Conservation (phyloP, 2,797 vertebrate species). For the Basileuterus tristriatus region DNA sequence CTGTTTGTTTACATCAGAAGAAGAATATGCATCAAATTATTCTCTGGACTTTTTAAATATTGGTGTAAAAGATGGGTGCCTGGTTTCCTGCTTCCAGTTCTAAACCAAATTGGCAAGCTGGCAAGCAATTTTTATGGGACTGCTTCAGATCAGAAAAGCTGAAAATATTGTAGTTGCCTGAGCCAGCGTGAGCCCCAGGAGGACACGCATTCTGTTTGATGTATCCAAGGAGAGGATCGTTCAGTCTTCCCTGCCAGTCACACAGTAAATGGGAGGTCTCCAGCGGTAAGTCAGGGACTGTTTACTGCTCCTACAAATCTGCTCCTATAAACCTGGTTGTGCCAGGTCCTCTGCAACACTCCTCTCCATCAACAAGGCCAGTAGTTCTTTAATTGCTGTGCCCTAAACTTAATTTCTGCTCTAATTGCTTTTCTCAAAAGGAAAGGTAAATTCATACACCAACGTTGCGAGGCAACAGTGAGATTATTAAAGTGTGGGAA, state of each 20-base stretch:
- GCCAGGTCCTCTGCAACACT: neutral
- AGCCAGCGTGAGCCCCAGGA: neutral
- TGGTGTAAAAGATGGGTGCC: neutral
- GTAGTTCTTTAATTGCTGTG: neutral
- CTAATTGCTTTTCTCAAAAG: neutral
- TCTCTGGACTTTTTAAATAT: neutral
- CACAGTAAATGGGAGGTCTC: neutral
- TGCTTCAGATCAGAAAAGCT: neutral
- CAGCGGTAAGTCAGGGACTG: neutral
- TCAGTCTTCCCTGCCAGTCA: neutral
- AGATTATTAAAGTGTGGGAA: neutral
- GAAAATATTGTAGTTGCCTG: neutral
- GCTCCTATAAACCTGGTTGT: neutral
- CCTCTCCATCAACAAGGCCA: neutral
- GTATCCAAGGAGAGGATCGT: conserved; percentile 20
- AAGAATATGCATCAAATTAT: neutral
- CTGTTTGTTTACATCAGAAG: neutral
- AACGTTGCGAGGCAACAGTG: neutral
- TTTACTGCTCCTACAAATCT: neutral
- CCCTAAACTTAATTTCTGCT: neutral
- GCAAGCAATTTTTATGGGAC: neutral
- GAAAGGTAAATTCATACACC: neutral
- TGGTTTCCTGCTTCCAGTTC: neutral
- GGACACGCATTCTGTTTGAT: neutral
- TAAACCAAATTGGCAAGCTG: neutral